Percentiles rank a stretch among this genome's conserved stretches.
These are phyloP conservation scores for Pandemis cinnamomeana DNA, from an alignment of 2,888 invertebrate genomes.

Conservation along the genomic window DNA sequence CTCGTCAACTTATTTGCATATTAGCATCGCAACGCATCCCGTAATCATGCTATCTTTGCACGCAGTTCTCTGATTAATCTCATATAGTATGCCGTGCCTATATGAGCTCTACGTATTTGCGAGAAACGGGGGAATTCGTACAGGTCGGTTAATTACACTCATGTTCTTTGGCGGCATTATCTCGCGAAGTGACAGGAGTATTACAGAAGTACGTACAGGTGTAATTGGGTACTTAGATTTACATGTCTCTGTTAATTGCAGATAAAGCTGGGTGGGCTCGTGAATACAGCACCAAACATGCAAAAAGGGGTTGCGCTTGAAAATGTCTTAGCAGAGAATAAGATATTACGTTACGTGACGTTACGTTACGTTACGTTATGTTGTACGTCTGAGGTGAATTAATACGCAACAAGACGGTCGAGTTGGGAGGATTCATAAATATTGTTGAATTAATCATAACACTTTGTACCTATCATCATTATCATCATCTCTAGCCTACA, in stretches of 20 bases:
- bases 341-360: too few relatives aligned
- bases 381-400: too few relatives aligned
- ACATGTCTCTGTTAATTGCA: conserved; percentile 37
- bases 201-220: conserved; percentile 37
- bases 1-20: too few relatives aligned
- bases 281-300: conserved; percentile 10
- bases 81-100: conserved; percentile 50
- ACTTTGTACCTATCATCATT: too few relatives aligned
- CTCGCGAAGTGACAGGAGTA: conserved; percentile 48
- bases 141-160: conserved; percentile 55
- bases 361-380: too few relatives aligned
- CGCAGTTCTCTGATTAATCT: conserved; percentile 56
- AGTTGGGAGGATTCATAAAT: too few relatives aligned
- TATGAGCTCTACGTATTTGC: conserved; percentile 41
- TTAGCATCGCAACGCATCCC: not conserved
- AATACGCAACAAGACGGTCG: too few relatives aligned
- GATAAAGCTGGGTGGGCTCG: conserved; percentile 21
- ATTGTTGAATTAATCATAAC: too few relatives aligned
- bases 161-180: conserved; percentile 51
- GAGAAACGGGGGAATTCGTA: conserved; percentile 53
- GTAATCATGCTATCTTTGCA: conserved; percentile 40
- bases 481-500: too few relatives aligned
- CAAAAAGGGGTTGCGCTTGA: conserved; percentile 16
- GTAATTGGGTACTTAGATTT: conserved; percentile 41
- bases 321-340: not conserved